phyloP scores from a whole-genome alignment of 2,113 vertebrate genomes.

The Pampusana beccarii region DNA sequence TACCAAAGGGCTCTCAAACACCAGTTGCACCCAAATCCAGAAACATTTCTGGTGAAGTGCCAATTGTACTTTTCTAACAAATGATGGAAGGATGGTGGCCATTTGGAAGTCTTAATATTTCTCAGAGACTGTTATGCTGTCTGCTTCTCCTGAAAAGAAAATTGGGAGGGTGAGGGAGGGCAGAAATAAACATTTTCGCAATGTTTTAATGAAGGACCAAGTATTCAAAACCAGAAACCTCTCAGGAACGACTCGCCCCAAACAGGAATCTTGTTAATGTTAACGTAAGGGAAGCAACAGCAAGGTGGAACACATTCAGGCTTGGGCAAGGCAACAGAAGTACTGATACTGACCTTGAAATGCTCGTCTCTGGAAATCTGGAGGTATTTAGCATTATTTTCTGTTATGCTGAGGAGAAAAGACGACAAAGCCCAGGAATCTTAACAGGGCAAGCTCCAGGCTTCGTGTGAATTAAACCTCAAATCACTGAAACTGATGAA shows the following conservation, averaged over 20 bases:
- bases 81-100: not conserved
- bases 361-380: not conserved
- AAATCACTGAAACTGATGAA: not conserved
- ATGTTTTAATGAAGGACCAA: not conserved
- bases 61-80: not conserved
- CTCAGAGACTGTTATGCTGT: not conserved
- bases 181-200: not conserved
- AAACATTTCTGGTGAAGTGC: not conserved
- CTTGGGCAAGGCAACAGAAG: not conserved
- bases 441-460: not conserved
- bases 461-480: not conserved
- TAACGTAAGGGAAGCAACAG: not conserved
- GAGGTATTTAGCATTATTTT: not conserved
- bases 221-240: not conserved
- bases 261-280: not conserved
- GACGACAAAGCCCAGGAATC: not conserved
- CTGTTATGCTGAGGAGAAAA: not conserved
- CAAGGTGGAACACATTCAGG: not conserved
- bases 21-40: not conserved
- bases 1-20: not conserved
- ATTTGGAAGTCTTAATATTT: not conserved
- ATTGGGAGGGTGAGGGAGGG: not conserved
- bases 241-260: not conserved
- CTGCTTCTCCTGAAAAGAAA: not conserved
- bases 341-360: not conserved